Conservation (phyloP, 2,888 invertebrate genomes). For the Torymus auratus region DNA sequence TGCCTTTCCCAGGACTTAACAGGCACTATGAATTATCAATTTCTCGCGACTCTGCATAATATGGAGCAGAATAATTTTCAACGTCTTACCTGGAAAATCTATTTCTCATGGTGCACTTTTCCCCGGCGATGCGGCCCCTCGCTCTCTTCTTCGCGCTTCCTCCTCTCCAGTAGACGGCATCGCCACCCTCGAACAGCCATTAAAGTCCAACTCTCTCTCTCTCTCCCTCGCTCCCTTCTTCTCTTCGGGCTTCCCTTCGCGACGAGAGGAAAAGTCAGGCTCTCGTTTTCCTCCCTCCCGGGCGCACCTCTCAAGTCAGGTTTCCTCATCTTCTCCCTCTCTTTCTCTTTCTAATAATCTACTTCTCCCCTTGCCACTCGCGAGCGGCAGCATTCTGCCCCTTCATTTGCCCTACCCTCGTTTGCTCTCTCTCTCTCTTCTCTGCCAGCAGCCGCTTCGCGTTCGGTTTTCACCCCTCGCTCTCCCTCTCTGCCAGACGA, state of each 20-base stretch:
- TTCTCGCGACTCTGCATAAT: conserved; percentile 52
- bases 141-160: not conserved
- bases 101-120: not conserved
- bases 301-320: conserved; percentile 14
- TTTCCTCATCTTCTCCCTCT: conserved; percentile 39
- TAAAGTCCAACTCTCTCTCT: conserved; percentile 29
- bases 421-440: not conserved
- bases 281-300: conserved; percentile 22
- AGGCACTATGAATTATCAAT: not conserved
- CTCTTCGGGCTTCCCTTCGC: conserved; percentile 12
- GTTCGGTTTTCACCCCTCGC: conserved; percentile 40
- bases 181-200: conserved; percentile 44
- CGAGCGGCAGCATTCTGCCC: conserved; percentile 7
- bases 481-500: not conserved
- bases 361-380: conserved; percentile 50
- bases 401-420: conserved; percentile 36
- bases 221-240: conserved; percentile 12
- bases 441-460: conserved; percentile 5
- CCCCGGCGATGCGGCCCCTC: not conserved
- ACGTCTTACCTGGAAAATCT: conserved; percentile 2
- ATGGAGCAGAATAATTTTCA: too few species aligned
- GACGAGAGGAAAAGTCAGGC: conserved; percentile 55
- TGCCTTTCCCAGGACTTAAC: conserved; percentile 6
- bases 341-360: conserved; percentile 61
- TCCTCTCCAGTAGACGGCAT: not conserved